Conservation (phyloP, 2,113 vertebrate genomes). For the Chroicocephalus ridibundus region DNA sequence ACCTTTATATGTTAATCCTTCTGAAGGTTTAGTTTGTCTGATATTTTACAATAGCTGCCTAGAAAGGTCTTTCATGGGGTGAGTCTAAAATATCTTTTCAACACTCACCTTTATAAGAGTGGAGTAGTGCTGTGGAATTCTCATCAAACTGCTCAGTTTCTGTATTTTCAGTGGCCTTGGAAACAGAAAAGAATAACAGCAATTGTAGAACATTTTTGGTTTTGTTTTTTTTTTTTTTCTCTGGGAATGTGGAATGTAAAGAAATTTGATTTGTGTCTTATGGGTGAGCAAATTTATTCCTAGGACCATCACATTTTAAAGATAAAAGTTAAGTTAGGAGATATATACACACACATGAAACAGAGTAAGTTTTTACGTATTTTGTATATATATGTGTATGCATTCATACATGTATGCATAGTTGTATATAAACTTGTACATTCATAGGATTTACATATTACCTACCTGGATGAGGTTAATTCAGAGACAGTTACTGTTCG, state of each 20-base stretch:
- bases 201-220: background rate
- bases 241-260: background rate
- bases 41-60: background rate
- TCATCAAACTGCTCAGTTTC: background rate
- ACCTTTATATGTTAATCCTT: background rate
- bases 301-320: background rate
- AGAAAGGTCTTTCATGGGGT: background rate
- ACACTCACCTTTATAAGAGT: background rate
- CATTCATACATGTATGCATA: background rate
- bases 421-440: background rate
- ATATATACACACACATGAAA: background rate
- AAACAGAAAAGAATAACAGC: background rate
- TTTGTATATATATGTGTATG: background rate
- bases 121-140: background rate
- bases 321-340: background rate
- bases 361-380: background rate
- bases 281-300: background rate
- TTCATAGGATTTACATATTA: background rate
- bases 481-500: background rate
- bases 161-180: conserved; percentile 12
- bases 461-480: background rate
- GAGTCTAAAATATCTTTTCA: background rate
- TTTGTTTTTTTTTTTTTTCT: background rate
- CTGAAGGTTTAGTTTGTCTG: background rate
- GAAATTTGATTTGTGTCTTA: background rate